Base-by-base conservation (phyloP, 2,888 invertebrate genomes). In the Ophioninae sp. region DNA sequence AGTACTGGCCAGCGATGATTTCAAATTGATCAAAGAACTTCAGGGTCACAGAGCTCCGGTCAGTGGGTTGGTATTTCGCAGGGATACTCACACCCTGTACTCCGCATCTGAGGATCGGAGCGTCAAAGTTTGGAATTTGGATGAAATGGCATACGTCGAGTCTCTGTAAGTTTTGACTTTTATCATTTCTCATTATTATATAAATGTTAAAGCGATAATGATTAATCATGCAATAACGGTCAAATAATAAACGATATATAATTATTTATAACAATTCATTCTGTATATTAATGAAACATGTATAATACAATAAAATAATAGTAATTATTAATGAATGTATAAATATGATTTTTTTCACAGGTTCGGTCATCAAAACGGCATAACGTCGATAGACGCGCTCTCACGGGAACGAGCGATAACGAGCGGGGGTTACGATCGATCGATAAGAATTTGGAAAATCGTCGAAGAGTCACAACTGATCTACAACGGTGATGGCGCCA, bases 111-210 rank as follows among this genome's bases (percentile, higher is more conserved):
- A 95, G 91, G 97, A 97, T 91, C 94, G 96, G 86, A 95, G 96
- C 20, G 96, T 99, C 0, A 98, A 98, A 94, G 96, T 98, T 80
- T 99, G 99, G 99, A 97, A 97, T 86, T 93, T 99, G 77, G 97
- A 98, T 93, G 99, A 99, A 93, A 97, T 98, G 97, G 96, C 97
- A 1, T 99, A 98, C 93, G 97, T 99, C 10, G 99, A 99, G 94
- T 97, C 98, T 75, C 94, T 99, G 94, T 97, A 90, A 92, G 93
- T 87, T 37, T 51, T 3, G 2, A 39, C 41, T 20, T 51, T 37
- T 58, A 10, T 78, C n/a, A 6, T 13, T 59, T 23, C 17, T 72
- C 13, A 13, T 65, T 51, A 63, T 51, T 39, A 44, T 0, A 37
- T 2, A 13, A 67, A 63, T 20, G 37, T 74, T 51, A 2, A n/a